phyloP scores from a whole-genome alignment of 2,888 invertebrate species.

The Globia sparganii region DNA sequence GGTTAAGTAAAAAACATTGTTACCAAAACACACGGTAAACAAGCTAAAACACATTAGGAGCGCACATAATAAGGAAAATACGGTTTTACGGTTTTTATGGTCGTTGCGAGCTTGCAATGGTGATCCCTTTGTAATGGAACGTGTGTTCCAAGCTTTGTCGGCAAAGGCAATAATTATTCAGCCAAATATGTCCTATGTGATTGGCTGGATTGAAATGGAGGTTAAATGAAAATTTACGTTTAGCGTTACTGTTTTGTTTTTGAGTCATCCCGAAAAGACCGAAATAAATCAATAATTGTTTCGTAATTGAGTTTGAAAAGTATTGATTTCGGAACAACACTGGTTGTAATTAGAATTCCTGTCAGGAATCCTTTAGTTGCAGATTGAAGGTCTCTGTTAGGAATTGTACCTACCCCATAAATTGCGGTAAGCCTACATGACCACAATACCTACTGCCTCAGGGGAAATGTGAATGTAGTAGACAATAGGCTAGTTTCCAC shows the following conservation, averaged over 20 bases:
- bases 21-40: constrained; percentile 73
- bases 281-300: too few species aligned
- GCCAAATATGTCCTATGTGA: constrained; percentile 40
- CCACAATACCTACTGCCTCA: not conserved
- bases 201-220: constrained; percentile 36
- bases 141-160: constrained; percentile 66
- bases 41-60: constrained; percentile 78
- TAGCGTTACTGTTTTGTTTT: constrained; percentile 46
- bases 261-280: not conserved
- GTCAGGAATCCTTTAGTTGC: not conserved
- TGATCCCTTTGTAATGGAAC: constrained; percentile 84
- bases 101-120: constrained; percentile 72
- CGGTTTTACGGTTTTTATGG: constrained; percentile 79
- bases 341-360: not conserved
- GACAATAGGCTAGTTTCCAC: too few species aligned
- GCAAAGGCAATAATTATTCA: constrained; percentile 56
- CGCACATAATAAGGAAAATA: constrained; percentile 80
- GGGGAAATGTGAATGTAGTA: not conserved
- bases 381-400: not conserved
- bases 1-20: constrained; percentile 77
- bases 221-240: constrained; percentile 44
- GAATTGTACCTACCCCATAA: not conserved
- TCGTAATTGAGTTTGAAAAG: constrained; percentile 17
- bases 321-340: constrained; percentile 1
- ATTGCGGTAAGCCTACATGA: not conserved